These are phyloP conservation scores for Oncopeltus fasciatus DNA, from an alignment of 1,140 invertebrate genomes.

Conservation along the genomic window DNA sequence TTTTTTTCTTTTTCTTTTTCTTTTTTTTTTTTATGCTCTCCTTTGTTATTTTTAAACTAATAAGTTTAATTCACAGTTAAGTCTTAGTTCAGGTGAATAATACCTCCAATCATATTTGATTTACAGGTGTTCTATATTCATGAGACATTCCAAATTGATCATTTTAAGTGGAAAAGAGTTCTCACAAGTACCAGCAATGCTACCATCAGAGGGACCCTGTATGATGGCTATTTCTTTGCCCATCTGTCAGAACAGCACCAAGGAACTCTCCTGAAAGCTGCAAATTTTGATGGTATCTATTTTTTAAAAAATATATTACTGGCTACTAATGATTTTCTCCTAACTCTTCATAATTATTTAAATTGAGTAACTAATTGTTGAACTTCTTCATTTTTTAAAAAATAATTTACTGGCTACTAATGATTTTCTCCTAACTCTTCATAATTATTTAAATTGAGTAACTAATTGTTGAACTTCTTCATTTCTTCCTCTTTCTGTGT, in stretches of 20 bases:
- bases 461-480: not conserved
- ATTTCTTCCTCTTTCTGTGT: too few species aligned
- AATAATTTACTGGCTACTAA: constrained; percentile 21
- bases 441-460: not conserved
- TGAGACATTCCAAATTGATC: constrained; percentile 39
- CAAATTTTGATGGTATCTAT: constrained; percentile 41
- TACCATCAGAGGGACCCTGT: constrained; percentile 34
- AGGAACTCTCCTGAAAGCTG: constrained; percentile 35
- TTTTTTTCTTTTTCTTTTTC: too few species aligned
- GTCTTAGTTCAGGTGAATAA: not conserved
- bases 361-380: not conserved
- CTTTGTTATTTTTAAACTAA: too few species aligned
- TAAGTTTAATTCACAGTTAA: too few species aligned
- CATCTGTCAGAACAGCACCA: constrained; percentile 34
- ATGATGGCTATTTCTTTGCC: constrained; percentile 42
- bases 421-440: not conserved
- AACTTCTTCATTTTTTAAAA: constrained; percentile 35
- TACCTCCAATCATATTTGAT: constrained; percentile 26
- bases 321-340: not conserved
- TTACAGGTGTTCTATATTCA: constrained; percentile 36
- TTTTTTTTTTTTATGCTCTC: too few species aligned
- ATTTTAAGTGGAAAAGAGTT: constrained; percentile 34
- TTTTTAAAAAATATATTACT: too few species aligned
- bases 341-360: not conserved
- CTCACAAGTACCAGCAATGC: constrained; percentile 35